Conservation (phyloP, 1,140 invertebrate genomes). For the Bombus superbus region DNA sequence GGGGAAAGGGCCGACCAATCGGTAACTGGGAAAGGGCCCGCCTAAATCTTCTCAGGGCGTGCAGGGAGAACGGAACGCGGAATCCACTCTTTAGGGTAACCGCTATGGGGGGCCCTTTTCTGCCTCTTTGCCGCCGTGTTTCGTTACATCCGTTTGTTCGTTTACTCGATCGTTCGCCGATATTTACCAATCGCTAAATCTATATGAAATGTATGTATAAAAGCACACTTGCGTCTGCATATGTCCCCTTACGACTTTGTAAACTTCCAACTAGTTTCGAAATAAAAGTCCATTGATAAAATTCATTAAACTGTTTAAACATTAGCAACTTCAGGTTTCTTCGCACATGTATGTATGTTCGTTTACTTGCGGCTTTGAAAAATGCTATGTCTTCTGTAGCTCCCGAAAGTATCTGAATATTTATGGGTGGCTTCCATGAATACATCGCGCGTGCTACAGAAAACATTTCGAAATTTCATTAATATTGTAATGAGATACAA, state of each 20-base stretch:
- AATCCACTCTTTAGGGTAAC: slow-evolving; percentile 57
- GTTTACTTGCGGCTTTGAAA: neutral
- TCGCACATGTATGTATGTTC: too few species aligned
- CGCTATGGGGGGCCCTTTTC: slow-evolving; percentile 67
- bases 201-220: too few species aligned
- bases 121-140: slow-evolving; percentile 44
- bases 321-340: neutral
- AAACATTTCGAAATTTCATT: neutral
- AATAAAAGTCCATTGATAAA: neutral
- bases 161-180: neutral
- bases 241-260: neutral
- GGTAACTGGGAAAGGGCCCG: slow-evolving; percentile 54
- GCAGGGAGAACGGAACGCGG: slow-evolving; percentile 38
- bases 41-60: slow-evolving; percentile 63
- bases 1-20: slow-evolving; percentile 67
- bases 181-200: neutral
- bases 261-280: neutral
- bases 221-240: neutral
- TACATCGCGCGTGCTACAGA: neutral
- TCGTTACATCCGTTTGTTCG: slow-evolving; percentile 53
- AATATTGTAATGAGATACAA: neutral
- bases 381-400: neutral
- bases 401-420: neutral
- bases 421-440: neutral
- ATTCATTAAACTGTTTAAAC: neutral